These are phyloP conservation scores for Macrocentrus cingulum DNA, from an alignment of 1,140 invertebrate genomes.

Conservation along the genomic window DNA sequence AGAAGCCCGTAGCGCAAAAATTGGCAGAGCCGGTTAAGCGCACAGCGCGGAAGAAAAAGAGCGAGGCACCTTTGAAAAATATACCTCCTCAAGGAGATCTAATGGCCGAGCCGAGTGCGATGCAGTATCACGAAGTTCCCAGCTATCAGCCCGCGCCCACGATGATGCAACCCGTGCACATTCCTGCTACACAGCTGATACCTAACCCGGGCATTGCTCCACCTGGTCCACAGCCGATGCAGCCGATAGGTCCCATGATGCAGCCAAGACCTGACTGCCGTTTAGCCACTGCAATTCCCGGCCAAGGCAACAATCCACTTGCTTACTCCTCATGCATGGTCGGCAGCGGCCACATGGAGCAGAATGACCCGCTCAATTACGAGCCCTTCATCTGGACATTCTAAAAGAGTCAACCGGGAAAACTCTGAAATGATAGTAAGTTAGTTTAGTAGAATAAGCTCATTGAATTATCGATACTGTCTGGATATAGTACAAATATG, in stretches of 20 bases:
- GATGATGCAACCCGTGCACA: conserved; percentile 43
- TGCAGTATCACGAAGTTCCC: conserved; percentile 43
- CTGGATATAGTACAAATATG: conserved; percentile 11
- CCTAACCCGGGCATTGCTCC: conserved; percentile 26
- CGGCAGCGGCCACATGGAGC: conserved; percentile 49
- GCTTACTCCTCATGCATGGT: conserved; percentile 53
- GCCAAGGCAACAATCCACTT: conserved; percentile 35
- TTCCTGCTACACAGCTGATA: conserved; percentile 32
- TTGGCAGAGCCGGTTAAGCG: conserved; percentile 23
- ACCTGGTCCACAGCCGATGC: conserved; percentile 35
- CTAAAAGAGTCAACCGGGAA: too few relatives aligned
- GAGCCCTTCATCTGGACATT: conserved; percentile 57
- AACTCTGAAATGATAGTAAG: neutral
- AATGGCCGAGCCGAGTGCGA: conserved; percentile 30
- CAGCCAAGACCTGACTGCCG: conserved; percentile 49
- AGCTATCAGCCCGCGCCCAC: conserved; percentile 40
- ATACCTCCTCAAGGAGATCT: conserved; percentile 36
- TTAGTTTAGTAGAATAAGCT: neutral
- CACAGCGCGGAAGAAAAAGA: conserved; percentile 27
- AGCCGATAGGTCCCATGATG: conserved; percentile 45
- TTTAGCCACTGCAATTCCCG: conserved; percentile 42
- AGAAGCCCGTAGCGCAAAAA: conserved; percentile 39
- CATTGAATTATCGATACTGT: neutral
- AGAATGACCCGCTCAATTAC: conserved; percentile 52
- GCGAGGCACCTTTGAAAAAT: conserved; percentile 18